Evolutionary conservation across 2,888 invertebrate genomes (phyloP).

Genomic region (Vesta saturnalis): DNA sequence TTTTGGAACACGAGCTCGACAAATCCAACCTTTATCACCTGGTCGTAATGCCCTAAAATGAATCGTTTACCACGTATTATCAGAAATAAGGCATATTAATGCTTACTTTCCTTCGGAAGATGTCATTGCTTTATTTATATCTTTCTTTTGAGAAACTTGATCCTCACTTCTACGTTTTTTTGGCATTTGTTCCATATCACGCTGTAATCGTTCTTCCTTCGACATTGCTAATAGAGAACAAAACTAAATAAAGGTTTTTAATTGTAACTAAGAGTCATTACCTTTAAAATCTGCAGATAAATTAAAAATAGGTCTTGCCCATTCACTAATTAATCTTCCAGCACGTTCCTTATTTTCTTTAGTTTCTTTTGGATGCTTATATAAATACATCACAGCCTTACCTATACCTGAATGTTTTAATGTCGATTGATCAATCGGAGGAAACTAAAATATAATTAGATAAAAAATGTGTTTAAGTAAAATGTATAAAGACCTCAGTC

Average conservation of each 20-base stretch:
- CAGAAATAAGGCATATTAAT: no score
- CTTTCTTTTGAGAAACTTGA: conserved; percentile 63
- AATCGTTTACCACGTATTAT: not conserved
- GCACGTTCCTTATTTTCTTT: conserved; percentile 91
- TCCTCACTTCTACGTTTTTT: conserved; percentile 65
- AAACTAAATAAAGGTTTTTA: not conserved
- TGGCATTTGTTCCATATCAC: conserved; percentile 89
- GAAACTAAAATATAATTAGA: conserved; percentile 75
- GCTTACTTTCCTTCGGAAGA: conserved; percentile 67
- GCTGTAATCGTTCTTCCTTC: conserved; percentile 92
- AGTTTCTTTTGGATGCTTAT: conserved; percentile 98
- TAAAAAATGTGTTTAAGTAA: conserved; percentile 7
- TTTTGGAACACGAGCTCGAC: conserved; percentile 91
- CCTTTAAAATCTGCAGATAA: conserved; percentile 89
- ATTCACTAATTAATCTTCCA: conserved; percentile 93
- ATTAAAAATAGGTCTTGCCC: conserved; percentile 98
- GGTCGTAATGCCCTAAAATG: conserved; percentile 76
- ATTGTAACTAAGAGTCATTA: conserved; percentile 41
- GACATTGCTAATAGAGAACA: conserved; percentile 72
- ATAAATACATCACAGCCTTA: conserved; percentile 99
- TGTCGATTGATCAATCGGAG: conserved; percentile 86
- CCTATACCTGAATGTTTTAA: conserved; percentile 97
- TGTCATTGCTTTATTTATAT: conserved; percentile 72
- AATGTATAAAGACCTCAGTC: conserved; percentile 70
- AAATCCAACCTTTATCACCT: conserved; percentile 96